Evolutionary conservation across 2,797 vertebrate genomes (phyloP).

Genomic region (Etheostoma nigrum): DNA sequence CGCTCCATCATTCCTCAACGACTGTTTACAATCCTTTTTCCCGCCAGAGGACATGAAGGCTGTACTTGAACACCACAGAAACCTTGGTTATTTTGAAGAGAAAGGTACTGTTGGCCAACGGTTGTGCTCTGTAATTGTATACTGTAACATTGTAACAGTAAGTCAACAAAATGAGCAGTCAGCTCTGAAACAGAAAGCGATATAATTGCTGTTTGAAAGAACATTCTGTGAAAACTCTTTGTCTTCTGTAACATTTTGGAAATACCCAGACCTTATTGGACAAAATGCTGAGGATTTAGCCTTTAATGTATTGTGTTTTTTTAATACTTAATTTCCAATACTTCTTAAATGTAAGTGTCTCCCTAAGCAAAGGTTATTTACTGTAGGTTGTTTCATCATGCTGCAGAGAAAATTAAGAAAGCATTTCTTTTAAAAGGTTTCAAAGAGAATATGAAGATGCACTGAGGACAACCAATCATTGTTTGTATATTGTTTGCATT

Average conservation of each 20-base stretch:
- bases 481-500: not conserved
- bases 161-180: not conserved
- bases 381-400: not conserved
- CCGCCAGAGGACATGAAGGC: conserved; percentile 79
- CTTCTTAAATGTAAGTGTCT: not conserved
- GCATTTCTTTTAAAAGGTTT: not conserved
- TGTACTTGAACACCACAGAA: conserved; percentile 77
- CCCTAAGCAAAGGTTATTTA: not conserved
- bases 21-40: conserved; percentile 80
- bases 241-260: not conserved
- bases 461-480: not conserved
- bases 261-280: not conserved
- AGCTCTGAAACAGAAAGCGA: not conserved
- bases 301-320: not conserved
- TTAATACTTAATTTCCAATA: not conserved
- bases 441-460: not conserved
- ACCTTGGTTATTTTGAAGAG: conserved; percentile 77
- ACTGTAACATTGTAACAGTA: not conserved
- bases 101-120: conserved; percentile 66
- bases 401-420: not conserved
- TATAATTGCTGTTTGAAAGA: not conserved
- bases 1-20: conserved; percentile 73
- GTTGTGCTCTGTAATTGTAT: not conserved
- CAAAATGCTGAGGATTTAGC: not conserved
- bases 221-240: not conserved